Evolutionary conservation across 2,888 invertebrate species (phyloP).

Genomic region (Miltochrista miniata): DNA sequence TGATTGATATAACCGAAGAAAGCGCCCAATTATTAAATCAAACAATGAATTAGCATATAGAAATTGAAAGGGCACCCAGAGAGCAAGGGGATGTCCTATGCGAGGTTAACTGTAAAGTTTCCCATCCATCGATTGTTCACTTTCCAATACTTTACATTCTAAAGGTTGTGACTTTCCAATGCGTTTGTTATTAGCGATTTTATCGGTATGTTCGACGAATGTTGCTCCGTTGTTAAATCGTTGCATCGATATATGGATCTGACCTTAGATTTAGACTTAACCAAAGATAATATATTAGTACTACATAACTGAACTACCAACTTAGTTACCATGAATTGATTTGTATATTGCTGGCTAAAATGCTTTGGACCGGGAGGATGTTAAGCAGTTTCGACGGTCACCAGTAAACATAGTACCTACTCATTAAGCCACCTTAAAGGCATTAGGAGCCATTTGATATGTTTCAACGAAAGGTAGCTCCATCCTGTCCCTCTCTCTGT

Average conservation of each 20-base stretch:
- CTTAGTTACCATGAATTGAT: too few species aligned
- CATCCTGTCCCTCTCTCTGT: too few species aligned
- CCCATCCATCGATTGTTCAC: constrained; percentile 45
- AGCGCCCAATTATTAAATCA: constrained; percentile 31
- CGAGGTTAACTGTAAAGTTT: constrained; percentile 43
- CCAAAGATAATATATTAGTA: too few species aligned
- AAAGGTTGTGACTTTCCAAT: constrained; percentile 66
- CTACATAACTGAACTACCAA: too few species aligned
- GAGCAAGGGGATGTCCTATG: constrained; percentile 29
- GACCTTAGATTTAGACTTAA: constrained; percentile 30
- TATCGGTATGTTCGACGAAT: constrained; percentile 52
- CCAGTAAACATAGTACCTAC: too few species aligned
- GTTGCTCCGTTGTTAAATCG: constrained; percentile 62
- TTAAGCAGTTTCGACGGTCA: too few species aligned
- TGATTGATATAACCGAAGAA: constrained; percentile 8
- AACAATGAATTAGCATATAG: constrained; percentile 35
- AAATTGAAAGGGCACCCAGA: constrained; percentile 30
- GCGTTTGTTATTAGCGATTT: constrained; percentile 53
- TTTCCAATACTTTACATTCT: constrained; percentile 64
- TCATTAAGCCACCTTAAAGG: too few species aligned
- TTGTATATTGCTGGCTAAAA: too few species aligned
- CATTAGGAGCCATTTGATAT: too few species aligned
- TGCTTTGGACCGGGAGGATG: too few species aligned
- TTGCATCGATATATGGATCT: constrained; percentile 47
- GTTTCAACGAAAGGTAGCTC: too few species aligned